These are phyloP conservation scores for Apamea anceps DNA, from an alignment of 2,888 invertebrate species.

Conservation along the genomic window DNA sequence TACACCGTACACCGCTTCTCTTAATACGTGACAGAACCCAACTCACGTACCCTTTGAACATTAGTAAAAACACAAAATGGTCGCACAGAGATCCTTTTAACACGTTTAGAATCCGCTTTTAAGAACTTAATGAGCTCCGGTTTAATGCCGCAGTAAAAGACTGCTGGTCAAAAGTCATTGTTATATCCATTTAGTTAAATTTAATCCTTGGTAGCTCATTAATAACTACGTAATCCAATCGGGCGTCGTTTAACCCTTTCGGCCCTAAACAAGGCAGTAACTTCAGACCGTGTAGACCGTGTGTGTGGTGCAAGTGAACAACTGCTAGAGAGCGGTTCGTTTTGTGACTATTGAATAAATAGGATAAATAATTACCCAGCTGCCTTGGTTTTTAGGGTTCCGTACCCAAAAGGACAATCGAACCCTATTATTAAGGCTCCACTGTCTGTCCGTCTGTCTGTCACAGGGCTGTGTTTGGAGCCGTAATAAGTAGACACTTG, in stretches of 20 bases:
- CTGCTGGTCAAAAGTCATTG: conserved; percentile 37
- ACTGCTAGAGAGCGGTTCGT: not conserved
- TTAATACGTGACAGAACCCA: conserved; percentile 12
- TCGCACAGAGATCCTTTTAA: conserved; percentile 16
- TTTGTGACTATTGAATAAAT: not conserved
- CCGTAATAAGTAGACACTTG: not conserved
- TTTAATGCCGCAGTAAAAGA: conserved; percentile 43
- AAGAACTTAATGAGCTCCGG: conserved; percentile 35
- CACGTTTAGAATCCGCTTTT: conserved; percentile 3
- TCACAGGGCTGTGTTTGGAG: not conserved
- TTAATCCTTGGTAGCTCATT: conserved; percentile 69
- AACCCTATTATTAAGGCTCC: not conserved
- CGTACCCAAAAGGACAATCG: not conserved
- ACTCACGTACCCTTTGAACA: conserved; percentile 23
- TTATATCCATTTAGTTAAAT: conserved; percentile 59
- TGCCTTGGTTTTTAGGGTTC: not conserved
- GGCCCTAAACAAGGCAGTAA: conserved; percentile 75
- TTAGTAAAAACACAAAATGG: conserved; percentile 25
- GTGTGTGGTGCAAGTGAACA: conserved; percentile 41
- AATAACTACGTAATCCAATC: conserved; percentile 74
- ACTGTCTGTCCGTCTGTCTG: not conserved
- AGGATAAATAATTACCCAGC: not conserved
- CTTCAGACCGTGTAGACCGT: conserved; percentile 63
- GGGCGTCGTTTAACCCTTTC: conserved; percentile 73
- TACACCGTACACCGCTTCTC: not conserved